Percentiles rank a stretch among this genome's conserved stretches.
phyloP scores from a whole-genome alignment of 2,113 vertebrate genomes.

The Callorhinus ursinus region DNA sequence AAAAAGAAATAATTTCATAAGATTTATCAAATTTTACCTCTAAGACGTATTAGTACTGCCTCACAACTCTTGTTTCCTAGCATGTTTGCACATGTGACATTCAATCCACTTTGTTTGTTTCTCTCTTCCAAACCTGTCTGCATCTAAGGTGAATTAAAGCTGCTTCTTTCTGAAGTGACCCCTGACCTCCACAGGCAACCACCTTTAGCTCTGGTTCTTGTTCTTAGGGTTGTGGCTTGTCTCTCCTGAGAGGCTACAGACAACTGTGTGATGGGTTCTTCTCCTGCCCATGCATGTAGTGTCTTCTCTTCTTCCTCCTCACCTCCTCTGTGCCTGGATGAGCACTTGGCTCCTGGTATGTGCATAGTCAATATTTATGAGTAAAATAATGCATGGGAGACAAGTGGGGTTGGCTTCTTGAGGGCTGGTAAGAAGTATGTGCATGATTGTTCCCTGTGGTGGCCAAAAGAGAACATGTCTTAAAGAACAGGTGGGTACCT shows the following conservation, averaged over 20 bases:
- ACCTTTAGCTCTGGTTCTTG: background rate
- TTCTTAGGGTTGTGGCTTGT: background rate
- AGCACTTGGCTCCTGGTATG: accelerated
- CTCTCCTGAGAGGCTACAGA: accelerated
- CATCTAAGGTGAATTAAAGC: background rate
- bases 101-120: background rate
- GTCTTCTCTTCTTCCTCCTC: background rate
- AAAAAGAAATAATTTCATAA: background rate
- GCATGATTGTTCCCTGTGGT: background rate
- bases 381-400: background rate
- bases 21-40: background rate
- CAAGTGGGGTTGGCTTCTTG: background rate
- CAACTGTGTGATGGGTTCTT: accelerated
- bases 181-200: accelerated
- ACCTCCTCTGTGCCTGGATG: background rate
- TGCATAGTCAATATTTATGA: background rate
- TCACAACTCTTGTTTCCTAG: background rate
- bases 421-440: background rate
- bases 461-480: background rate
- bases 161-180: background rate
- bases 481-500: background rate
- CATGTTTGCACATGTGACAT: too few relatives aligned
- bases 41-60: background rate
- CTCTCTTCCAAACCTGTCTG: accelerated
- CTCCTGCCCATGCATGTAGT: accelerated